Conservation (phyloP, 92 coral and sea anemone genomes). For the Palythoa caribaeorum region DNA sequence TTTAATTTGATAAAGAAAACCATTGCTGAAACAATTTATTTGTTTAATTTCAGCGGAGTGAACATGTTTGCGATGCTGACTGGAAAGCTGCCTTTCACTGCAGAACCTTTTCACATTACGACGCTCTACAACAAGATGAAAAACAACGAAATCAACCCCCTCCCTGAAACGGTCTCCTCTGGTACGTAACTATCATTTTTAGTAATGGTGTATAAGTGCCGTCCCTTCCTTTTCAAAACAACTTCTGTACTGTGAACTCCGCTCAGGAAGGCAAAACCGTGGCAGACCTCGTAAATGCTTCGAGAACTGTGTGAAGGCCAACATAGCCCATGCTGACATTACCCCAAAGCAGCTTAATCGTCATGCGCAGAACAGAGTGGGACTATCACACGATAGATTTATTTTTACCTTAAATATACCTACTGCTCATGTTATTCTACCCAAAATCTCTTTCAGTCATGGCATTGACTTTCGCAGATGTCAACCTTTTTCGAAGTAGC, state of each 20-base stretch:
- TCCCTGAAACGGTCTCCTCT: slow-evolving; percentile 91
- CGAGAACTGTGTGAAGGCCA: not conserved
- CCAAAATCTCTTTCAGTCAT: too few relatives aligned
- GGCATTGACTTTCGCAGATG: too few relatives aligned
- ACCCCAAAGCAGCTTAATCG: not conserved
- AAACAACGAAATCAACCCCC: slow-evolving; percentile 85
- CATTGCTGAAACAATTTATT: not conserved
- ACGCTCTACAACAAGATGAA: slow-evolving; percentile 97
- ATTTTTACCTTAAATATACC: too few relatives aligned
- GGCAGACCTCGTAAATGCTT: not conserved
- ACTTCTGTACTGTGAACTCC: not conserved
- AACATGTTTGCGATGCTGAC: slow-evolving; percentile 99
- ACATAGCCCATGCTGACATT: not conserved
- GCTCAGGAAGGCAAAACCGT: not conserved
- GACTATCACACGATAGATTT: not conserved
- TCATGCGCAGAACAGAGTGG: not conserved
- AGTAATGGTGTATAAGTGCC: too few relatives aligned
- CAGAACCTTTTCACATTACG: slow-evolving; percentile 95
- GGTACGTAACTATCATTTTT: slow-evolving; percentile 60
- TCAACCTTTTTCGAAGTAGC: too few relatives aligned
- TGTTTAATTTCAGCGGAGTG: slow-evolving; percentile 77
- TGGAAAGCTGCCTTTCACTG: slow-evolving; percentile 97
- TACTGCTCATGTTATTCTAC: too few relatives aligned
- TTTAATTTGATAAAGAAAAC: too few relatives aligned
- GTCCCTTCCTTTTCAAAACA: not conserved